Evolutionary conservation across 2,888 invertebrate genomes (phyloP).

Genomic region (Cheilosia impressa): DNA sequence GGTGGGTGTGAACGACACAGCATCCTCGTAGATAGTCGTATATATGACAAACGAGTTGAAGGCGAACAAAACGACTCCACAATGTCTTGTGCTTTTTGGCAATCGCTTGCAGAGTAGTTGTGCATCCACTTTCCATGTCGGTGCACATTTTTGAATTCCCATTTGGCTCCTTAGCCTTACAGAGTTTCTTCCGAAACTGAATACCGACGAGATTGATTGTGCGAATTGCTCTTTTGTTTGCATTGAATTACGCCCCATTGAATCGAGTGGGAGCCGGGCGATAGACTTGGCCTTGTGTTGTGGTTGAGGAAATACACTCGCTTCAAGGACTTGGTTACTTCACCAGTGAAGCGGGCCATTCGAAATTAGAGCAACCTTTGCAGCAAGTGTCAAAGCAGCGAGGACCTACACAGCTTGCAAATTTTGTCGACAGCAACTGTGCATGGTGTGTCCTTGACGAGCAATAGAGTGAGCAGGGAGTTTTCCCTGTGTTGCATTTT

Average conservation of each 20-base stretch:
- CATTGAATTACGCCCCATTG: constrained; percentile 54
- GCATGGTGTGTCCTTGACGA: not conserved
- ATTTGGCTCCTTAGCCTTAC: constrained; percentile 17
- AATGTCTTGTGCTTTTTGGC: constrained; percentile 21
- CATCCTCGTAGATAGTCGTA: no score
- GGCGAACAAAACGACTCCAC: constrained; percentile 25
- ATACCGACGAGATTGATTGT: constrained; percentile 47
- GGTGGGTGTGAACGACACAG: not conserved
- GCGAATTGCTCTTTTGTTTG: constrained; percentile 37
- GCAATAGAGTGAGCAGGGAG: no score
- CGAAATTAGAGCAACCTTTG: not conserved
- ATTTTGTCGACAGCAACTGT: not conserved
- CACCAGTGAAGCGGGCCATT: not conserved
- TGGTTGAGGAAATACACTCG: not conserved
- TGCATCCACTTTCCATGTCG: constrained; percentile 6
- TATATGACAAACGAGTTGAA: not conserved
- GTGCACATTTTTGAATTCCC: constrained; percentile 34
- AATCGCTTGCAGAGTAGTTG: constrained; percentile 29
- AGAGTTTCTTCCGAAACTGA: constrained; percentile 35
- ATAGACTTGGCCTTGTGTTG: not conserved
- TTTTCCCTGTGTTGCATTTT: no score
- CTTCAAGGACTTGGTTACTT: not conserved
- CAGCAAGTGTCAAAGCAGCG: not conserved
- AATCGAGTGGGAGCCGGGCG: constrained; percentile 15
- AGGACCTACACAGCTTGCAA: not conserved